phyloP scores from a whole-genome alignment of 2,113 vertebrate species.

The Grantiella picta region DNA sequence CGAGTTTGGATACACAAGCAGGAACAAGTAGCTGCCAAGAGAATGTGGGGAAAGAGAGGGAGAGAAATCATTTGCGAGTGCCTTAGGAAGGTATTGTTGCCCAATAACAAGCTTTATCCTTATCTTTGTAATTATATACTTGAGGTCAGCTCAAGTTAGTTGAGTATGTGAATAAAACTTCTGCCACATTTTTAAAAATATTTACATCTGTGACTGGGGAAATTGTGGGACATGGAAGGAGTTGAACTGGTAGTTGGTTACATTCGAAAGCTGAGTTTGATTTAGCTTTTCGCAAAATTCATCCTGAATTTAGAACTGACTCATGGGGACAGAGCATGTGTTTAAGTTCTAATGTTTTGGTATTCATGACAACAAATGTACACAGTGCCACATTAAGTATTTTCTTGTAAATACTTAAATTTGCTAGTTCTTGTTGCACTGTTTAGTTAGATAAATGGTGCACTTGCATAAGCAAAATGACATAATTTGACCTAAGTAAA shows the following conservation, averaged over 20 bases:
- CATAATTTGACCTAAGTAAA: background rate
- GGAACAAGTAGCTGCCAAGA: background rate
- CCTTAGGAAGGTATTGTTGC: background rate
- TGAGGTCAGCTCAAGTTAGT: background rate
- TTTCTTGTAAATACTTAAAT: background rate
- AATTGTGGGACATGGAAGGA: background rate
- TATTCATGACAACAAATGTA: background rate
- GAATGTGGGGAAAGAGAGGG: background rate
- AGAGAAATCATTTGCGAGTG: background rate
- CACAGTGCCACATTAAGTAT: accelerated
- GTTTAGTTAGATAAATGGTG: background rate
- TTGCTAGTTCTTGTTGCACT: background rate
- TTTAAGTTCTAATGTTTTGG: background rate
- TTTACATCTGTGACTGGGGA: background rate
- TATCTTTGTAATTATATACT: background rate
- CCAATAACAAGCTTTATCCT: background rate
- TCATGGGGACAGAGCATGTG: background rate
- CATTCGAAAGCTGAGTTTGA: background rate
- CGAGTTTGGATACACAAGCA: background rate
- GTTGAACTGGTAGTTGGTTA: background rate
- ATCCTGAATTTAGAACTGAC: background rate
- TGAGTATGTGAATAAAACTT: background rate
- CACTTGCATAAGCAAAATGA: background rate
- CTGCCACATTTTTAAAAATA: background rate
- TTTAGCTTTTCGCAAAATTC: background rate